Evolutionary conservation across 1,140 invertebrate species (phyloP).

Genomic region (Leptinotarsa defecta): DNA sequence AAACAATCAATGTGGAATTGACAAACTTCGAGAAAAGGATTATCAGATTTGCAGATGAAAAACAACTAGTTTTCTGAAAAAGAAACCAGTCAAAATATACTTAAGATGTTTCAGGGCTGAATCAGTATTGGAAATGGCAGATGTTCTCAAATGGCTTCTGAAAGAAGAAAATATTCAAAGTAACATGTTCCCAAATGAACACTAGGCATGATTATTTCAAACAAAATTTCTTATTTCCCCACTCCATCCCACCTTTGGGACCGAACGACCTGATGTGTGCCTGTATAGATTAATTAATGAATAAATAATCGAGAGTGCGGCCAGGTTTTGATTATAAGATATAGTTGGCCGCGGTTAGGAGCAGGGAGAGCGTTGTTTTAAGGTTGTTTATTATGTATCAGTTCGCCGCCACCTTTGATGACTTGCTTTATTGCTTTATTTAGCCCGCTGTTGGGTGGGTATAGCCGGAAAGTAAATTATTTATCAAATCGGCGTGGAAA

Average conservation of each 20-base stretch:
- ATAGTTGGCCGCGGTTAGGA: slow-evolving; percentile 42
- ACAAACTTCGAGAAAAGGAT: too few species aligned
- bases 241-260: not conserved
- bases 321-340: slow-evolving; percentile 49
- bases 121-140: too few species aligned
- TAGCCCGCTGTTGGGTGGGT: slow-evolving; percentile 25
- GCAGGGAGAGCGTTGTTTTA: slow-evolving; percentile 34
- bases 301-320: slow-evolving; percentile 48
- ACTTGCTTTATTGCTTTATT: slow-evolving; percentile 38
- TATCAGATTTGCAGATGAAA: too few species aligned
- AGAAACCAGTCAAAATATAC: too few species aligned
- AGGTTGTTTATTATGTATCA: slow-evolving; percentile 41
- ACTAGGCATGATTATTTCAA: not conserved
- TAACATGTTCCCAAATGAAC: too few species aligned
- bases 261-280: slow-evolving; percentile 23
- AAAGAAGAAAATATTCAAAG: too few species aligned
- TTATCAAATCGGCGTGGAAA: slow-evolving; percentile 15
- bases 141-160: too few species aligned
- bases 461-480: slow-evolving; percentile 11
- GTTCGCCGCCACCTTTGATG: slow-evolving; percentile 38
- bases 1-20: too few species aligned
- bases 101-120: too few species aligned
- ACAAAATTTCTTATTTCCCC: not conserved
- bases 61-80: too few species aligned
- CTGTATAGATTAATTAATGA: slow-evolving; percentile 49